Evolutionary conservation across 2,113 vertebrate species (phyloP), one percentile per base, ranked within the genome.

Genomic region (Hucho hucho): DNA sequence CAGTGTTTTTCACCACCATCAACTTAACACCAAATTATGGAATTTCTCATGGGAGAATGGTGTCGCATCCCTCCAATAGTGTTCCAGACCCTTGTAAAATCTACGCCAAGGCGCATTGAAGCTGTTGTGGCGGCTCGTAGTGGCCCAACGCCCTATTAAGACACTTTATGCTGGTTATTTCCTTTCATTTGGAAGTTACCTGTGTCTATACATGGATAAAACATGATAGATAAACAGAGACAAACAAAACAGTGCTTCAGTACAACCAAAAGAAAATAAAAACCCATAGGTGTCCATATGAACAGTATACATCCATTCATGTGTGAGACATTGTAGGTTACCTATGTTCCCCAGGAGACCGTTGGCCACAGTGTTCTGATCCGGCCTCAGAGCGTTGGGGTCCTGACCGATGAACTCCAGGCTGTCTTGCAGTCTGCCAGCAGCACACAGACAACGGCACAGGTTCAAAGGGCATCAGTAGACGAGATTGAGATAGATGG

Each of bases 351-450:
- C 96, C 76, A 98, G 91, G 32, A 98, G 93, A 84, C 95, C 94
- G 87, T 93, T 97, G 87, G 94, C 91, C 82, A 94, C 91, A 32
- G 94, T 94, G 90, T 93, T 96, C 81, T 95, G 96, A 89, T 99
- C 98, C 73, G 96, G 94, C 87, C 93, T 95, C 76, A 97, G 84
- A 0, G 95, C 94, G 84, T 92, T 96, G 75, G 91, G 92, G 81
- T 99, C 97, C 80, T 97, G 97, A 87, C 93, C 96, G 81, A 98
- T 98, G 89, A 95, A 98, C 93, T 99, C 98, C 78, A 98, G 93
- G 88, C 98, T 99, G 88, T 99, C 97, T 87, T 99, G 98, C 81
- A 99, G 91, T 90, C 97, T 98, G 70, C 28, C 26, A 76, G 2
- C 67, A 69, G 84, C 6, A 46, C 18, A 46, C 16, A 69, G 32